phyloP scores from a whole-genome alignment of 1,140 invertebrate species.

The Bombyx mori region DNA sequence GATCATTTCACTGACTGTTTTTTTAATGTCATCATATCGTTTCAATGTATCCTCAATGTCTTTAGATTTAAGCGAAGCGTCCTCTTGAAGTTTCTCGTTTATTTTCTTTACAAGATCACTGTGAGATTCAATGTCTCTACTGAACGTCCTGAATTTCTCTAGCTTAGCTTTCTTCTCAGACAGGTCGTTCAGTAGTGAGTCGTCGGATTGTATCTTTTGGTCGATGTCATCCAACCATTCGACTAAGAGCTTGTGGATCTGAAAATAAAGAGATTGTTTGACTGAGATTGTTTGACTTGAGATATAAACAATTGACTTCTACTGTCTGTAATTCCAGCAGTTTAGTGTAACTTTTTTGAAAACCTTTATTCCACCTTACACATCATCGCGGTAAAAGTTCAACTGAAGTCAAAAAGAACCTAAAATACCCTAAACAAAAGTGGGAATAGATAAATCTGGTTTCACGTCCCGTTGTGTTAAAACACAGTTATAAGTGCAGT shows the following conservation, averaged over 20 bases:
- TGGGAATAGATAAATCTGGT: too few species aligned
- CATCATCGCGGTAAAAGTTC: too few species aligned
- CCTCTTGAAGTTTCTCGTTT: constrained; percentile 77
- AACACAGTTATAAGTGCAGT: too few species aligned
- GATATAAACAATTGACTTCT: too few species aligned
- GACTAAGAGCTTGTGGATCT: constrained; percentile 78
- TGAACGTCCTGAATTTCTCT: constrained; percentile 85
- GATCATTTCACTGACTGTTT: constrained; percentile 76
- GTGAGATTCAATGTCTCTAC: constrained; percentile 83
- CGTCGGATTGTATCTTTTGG: constrained; percentile 82
- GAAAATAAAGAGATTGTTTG: constrained; percentile 7
- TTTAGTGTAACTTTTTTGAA: too few species aligned
- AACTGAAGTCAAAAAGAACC: too few species aligned
- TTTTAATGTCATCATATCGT: constrained; percentile 80
- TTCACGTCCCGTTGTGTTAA: too few species aligned
- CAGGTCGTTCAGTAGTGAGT: constrained; percentile 84
- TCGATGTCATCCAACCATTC: constrained; percentile 92
- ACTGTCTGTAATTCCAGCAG: too few species aligned
- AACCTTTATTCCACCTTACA: too few species aligned
- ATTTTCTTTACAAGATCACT: constrained; percentile 82
- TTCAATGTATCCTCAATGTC: constrained; percentile 80
- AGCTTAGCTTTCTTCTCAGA: constrained; percentile 90
- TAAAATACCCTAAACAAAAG: too few species aligned
- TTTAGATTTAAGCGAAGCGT: constrained; percentile 75
- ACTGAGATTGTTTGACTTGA: too few species aligned